phyloP scores from a whole-genome alignment of 2,797 vertebrate species.

The Microctenopoma stevenorrisi region DNA sequence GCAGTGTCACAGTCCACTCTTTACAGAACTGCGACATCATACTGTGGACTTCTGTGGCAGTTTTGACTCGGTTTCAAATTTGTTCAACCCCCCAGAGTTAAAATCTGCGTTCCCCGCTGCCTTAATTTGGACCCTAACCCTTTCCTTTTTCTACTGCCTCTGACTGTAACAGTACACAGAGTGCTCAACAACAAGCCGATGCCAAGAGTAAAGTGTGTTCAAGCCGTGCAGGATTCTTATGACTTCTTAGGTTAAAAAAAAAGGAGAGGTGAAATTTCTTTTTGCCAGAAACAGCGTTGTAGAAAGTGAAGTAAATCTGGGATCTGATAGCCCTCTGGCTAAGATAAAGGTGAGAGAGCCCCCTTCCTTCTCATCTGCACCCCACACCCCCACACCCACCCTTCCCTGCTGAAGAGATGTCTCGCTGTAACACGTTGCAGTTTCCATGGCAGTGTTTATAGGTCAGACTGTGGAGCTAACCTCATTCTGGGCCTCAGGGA shows the following conservation, averaged over 20 bases:
- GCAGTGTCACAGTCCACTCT: too few relatives aligned
- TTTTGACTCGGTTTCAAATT: too few relatives aligned
- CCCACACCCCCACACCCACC: too few relatives aligned
- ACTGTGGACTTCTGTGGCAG: too few relatives aligned
- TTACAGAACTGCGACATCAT: too few relatives aligned
- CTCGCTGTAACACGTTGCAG: conserved; percentile 60
- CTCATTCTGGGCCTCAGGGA: conserved; percentile 74
- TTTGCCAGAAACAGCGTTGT: conserved; percentile 44
- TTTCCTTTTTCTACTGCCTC: neutral
- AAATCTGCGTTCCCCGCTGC: neutral
- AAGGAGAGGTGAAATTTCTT: conserved; percentile 7
- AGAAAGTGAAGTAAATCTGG: conserved; percentile 52
- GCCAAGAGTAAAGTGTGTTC: conserved; percentile 14
- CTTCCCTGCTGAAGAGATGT: conserved; percentile 54
- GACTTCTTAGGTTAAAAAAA: conserved; percentile 11
- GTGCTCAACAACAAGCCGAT: conserved; percentile 19
- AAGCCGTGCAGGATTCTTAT: conserved; percentile 28
- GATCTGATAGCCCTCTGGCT: conserved; percentile 54
- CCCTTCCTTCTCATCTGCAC: neutral
- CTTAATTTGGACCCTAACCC: neutral
- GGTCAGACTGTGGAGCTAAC: conserved; percentile 75
- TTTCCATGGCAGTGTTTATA: conserved; percentile 80
- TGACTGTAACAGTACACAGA: neutral
- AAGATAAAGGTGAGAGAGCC: conserved; percentile 63
- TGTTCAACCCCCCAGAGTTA: neutral